Conservation (phyloP, 2,113 vertebrate genomes). For the Phodopus roborovskii region DNA sequence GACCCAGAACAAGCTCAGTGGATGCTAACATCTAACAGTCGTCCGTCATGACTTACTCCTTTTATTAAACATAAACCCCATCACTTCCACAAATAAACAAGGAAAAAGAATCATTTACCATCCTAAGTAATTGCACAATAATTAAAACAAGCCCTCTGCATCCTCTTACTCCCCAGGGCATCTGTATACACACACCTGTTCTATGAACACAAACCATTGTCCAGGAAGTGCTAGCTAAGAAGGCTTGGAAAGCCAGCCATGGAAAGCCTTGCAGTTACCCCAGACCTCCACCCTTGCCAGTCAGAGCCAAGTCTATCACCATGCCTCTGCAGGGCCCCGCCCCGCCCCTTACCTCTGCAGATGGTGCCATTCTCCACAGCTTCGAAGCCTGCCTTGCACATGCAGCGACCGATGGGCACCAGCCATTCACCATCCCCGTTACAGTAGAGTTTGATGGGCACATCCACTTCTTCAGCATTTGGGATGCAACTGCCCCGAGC, state of each 20-base stretch:
- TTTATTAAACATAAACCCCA: not conserved
- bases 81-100: not conserved
- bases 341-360: conserved; percentile 92
- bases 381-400: conserved; percentile 95
- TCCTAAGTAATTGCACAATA: not conserved
- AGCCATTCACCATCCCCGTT: conserved; percentile 98
- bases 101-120: not conserved
- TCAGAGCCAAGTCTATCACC: not conserved
- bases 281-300: not conserved
- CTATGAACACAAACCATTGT: accelerated
- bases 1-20: not conserved
- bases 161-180: not conserved
- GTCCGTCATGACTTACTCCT: not conserved
- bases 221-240: not conserved
- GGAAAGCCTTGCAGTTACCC: not conserved
- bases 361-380: conserved; percentile 91
- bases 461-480: conserved; percentile 96
- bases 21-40: not conserved
- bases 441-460: conserved; percentile 98
- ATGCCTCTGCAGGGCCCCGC: not conserved
- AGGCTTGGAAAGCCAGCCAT: not conserved
- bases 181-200: accelerated
- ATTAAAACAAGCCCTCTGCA: not conserved
- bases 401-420: conserved; percentile 97
- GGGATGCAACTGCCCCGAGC: conserved; percentile 93